Conservation (phyloP, 2,888 invertebrate species). For the Rhabditoides inermis region DNA sequence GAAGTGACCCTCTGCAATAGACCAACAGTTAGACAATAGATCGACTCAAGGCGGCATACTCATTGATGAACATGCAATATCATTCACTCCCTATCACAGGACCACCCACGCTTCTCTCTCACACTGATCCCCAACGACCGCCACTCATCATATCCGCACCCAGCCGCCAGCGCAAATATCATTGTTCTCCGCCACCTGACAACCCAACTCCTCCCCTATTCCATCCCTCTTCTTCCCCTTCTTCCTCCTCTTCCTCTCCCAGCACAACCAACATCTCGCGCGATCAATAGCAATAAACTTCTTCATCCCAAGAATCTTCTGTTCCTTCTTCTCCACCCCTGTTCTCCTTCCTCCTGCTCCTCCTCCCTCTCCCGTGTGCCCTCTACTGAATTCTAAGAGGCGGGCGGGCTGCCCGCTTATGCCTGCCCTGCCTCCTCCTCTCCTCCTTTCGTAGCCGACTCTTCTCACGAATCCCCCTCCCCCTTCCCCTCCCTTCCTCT, state of each 20-base stretch:
- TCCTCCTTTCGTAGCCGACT: too few relatives aligned
- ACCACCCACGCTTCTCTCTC: too few relatives aligned
- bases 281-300: background rate
- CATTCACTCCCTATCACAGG: too few relatives aligned
- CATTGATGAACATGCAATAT: too few relatives aligned
- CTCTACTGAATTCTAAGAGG: too few relatives aligned
- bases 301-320: background rate
- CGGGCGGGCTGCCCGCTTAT: too few relatives aligned
- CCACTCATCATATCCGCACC: too few relatives aligned
- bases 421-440: slow-evolving; percentile 10
- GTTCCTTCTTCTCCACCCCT: slow-evolving; percentile 10
- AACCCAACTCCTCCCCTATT: background rate
- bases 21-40: too few relatives aligned
- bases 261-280: slow-evolving; percentile 1
- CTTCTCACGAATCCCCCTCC: too few relatives aligned
- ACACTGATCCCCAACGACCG: too few relatives aligned
- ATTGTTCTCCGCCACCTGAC: slow-evolving; percentile 6
- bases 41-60: too few relatives aligned
- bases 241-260: slow-evolving; percentile 2
- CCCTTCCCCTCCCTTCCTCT: slow-evolving; percentile 9
- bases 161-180: too few relatives aligned
- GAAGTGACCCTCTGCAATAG: slow-evolving; percentile 44
- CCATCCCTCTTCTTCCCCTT: background rate
- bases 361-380: slow-evolving; percentile 16
- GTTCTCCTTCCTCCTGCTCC: slow-evolving; percentile 14